Conservation (phyloP, 2,797 vertebrate genomes). For the Oceanodroma leucorhoa region DNA sequence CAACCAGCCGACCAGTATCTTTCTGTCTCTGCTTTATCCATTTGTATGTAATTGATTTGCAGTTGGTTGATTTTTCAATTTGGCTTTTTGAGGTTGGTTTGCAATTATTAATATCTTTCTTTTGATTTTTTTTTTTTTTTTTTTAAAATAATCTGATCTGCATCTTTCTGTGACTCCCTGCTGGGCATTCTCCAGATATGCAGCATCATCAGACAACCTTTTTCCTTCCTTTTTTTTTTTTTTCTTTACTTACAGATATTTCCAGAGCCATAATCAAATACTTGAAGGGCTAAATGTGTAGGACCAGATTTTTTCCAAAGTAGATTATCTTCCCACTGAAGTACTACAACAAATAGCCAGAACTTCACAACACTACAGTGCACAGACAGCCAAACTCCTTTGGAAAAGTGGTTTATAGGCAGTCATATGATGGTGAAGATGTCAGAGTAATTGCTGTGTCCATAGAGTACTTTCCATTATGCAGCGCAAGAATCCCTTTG, state of each 20-base stretch:
- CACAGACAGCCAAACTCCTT: background rate
- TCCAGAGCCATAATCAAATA: background rate
- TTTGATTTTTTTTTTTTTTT: background rate
- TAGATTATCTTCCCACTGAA: background rate
- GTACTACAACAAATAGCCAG: background rate
- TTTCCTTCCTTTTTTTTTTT: background rate
- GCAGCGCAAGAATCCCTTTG: background rate
- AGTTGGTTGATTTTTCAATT: constrained; percentile 35
- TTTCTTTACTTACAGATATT: background rate
- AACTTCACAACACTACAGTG: background rate
- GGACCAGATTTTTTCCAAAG: background rate
- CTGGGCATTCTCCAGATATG: background rate
- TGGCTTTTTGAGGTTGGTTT: background rate
- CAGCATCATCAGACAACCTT: background rate
- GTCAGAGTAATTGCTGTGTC: background rate
- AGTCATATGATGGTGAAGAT: background rate
- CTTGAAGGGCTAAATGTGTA: background rate
- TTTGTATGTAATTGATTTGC: constrained; percentile 29
- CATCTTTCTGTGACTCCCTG: background rate
- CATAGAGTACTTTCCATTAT: background rate
- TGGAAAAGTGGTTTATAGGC: background rate
- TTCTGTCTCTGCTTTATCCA: constrained; percentile 1
- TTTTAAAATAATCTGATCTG: background rate
- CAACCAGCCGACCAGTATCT: background rate
- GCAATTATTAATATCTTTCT: background rate